Percentiles rank a stretch among this genome's conserved stretches.
Evolutionary conservation across 2,888 invertebrate genomes (phyloP).

Genomic region (Alsophila aescularia): DNA sequence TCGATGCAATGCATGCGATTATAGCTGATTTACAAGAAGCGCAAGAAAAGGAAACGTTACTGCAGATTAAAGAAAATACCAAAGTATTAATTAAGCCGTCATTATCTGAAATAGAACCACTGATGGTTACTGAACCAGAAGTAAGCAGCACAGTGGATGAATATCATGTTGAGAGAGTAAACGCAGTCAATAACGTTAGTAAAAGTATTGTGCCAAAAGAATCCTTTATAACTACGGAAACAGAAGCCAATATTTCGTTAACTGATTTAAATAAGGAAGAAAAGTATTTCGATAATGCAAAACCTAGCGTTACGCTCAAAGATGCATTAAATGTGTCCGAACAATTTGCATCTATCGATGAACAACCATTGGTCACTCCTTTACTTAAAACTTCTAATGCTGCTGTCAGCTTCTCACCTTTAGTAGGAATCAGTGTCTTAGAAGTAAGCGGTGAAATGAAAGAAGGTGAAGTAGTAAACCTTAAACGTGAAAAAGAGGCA

Average conservation of each 20-base stretch:
- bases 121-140: conserved; percentile 70
- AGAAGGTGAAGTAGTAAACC: conserved; percentile 82
- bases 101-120: conserved; percentile 61
- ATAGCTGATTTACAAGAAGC: conserved; percentile 66
- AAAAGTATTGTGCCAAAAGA: conserved; percentile 62
- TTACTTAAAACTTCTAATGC: conserved; percentile 82
- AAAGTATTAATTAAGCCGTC: conserved; percentile 57
- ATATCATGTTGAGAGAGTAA: conserved; percentile 46
- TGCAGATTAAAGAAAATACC: conserved; percentile 56
- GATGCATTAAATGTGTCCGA: conserved; percentile 88
- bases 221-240: conserved; percentile 83
- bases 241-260: conserved; percentile 75
- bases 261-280: conserved; percentile 68
- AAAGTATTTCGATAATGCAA: conserved; percentile 77
- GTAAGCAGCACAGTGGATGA: conserved; percentile 55
- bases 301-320: conserved; percentile 83
- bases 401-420: conserved; percentile 83
- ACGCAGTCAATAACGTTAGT: conserved; percentile 50
- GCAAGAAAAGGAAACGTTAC: conserved; percentile 66
- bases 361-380: conserved; percentile 81
- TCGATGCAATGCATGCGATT: conserved; percentile 81
- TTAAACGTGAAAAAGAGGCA: conserved; percentile 71
- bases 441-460: conserved; percentile 86
- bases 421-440: conserved; percentile 86
- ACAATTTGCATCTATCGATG: conserved; percentile 85